Base-by-base conservation (phyloP, 2,888 invertebrate genomes). In the Cacoxenus indagator region DNA sequence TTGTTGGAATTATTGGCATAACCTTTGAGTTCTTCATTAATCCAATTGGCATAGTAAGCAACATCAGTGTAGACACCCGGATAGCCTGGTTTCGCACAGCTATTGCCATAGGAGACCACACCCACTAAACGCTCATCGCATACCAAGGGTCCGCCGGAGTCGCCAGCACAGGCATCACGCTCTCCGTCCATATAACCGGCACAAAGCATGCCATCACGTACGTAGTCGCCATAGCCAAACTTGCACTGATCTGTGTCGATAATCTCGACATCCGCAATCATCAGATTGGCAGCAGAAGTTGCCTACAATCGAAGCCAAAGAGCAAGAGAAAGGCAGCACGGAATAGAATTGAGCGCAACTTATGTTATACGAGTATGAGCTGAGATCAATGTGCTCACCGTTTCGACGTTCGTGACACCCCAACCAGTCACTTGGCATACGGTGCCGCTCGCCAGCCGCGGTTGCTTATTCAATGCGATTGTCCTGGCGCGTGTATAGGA, bases 121-220 rank as follows among this genome's bases (percentile, higher is more conserved):
- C 81, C 83, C 0, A 73, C 70, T 11, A 82, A 65, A 19, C 70
- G 70, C 2, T 71, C 70, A 37, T 74, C 62, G 61, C 81, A 83
- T 5, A 76, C 76, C 14, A 83, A 65, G 4, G 83, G 83, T 4
- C 83, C 83, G 46, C 83, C 83, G 4, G 83, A 83, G 65, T 83
- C 83, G 3, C 82, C 82, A 17, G 71, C 62, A 31, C 82, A 83
- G 6, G 81, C 74, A 72, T 83, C 83, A 22, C 71, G 68, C 51
- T 70, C 71, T 27, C 81, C 81, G 27, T 64, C 68, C 76, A 78
- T 76, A 46, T 74, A 77, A 17, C 82, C 83, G 8, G 82, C 82
- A 67, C 81, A 81, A 6, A 80, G 67, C 79, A 81, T 83, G 4
- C 76, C 78, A 17, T 77, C 73, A 6, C 57, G 29, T 27, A 83